These are phyloP conservation scores for Pseudopodoces humilis DNA, from an alignment of 2,113 vertebrate species.

Conservation along the genomic window DNA sequence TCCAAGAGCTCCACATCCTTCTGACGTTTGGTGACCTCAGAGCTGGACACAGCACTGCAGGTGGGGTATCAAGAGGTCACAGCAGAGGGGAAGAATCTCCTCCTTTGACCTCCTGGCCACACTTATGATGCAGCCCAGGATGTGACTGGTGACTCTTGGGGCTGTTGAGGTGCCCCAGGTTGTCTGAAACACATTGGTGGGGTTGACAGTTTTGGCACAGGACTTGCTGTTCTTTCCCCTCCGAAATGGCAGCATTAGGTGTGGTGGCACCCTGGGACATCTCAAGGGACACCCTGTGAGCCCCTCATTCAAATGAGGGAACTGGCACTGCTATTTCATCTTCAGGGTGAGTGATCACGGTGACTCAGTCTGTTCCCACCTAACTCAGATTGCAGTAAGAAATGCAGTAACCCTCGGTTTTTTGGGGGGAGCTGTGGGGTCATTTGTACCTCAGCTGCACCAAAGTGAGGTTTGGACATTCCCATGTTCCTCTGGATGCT, in stretches of 20 bases:
- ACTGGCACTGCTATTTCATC: not conserved
- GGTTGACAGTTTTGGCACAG: not conserved
- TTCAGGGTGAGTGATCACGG: not conserved
- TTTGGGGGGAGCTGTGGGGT: not conserved
- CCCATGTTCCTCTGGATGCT: not conserved
- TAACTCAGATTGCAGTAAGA: not conserved
- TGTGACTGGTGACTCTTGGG: not conserved
- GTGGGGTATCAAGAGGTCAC: not conserved
- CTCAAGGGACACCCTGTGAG: fast-evolving
- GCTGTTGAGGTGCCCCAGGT: not conserved
- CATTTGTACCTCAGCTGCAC: not conserved
- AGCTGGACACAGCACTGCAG: not conserved
- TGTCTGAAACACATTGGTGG: not conserved
- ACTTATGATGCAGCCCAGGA: not conserved
- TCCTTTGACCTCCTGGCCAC: not conserved
- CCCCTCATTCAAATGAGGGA: not conserved
- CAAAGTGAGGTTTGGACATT: not conserved
- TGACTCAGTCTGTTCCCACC: not conserved
- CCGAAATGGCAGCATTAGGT: not conserved
- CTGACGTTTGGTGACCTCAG: not conserved
- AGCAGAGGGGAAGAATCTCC: not conserved
- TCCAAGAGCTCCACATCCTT: not conserved
- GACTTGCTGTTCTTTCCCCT: not conserved
- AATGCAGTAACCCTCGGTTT: fast-evolving
- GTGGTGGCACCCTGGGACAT: not conserved